Percentiles rank a stretch among this genome's conserved stretches.
Conservation (phyloP, 2,888 invertebrate genomes). For the Lasioglossum calceatum region DNA sequence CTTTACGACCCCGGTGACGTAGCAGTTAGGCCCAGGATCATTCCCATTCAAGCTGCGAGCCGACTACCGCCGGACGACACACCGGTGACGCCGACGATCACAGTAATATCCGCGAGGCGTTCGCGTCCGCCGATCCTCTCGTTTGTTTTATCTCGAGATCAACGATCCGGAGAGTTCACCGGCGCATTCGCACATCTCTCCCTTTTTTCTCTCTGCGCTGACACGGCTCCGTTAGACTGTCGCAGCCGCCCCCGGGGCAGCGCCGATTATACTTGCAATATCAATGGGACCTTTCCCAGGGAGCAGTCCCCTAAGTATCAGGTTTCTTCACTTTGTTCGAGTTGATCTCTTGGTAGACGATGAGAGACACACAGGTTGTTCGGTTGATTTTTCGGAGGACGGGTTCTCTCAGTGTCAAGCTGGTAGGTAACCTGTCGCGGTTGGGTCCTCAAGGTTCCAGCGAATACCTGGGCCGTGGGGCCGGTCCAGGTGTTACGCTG, state of each 20-base stretch:
- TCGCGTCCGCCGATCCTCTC: not conserved
- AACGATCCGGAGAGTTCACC: slow-evolving; percentile 20
- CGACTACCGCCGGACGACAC: not conserved
- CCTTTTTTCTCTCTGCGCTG: slow-evolving; percentile 30
- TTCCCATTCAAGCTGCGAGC: slow-evolving; percentile 17
- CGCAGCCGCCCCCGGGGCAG: not conserved
- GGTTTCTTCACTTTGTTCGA: not conserved
- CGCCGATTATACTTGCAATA: not conserved
- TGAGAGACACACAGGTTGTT: not conserved
- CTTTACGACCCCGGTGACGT: slow-evolving; percentile 15
- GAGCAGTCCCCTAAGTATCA: not conserved
- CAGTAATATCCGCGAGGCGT: not conserved
- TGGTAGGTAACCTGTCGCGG: not conserved
- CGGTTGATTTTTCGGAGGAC: not conserved
- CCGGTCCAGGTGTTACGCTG: slow-evolving; percentile 51
- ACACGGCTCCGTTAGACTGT: slow-evolving; percentile 46
- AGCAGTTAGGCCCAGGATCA: slow-evolving; percentile 18
- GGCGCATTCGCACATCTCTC: slow-evolving; percentile 25
- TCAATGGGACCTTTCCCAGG: not conserved
- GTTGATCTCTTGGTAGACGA: not conserved
- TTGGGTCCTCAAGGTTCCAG: slow-evolving; percentile 29
- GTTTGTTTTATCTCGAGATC: slow-evolving; percentile 14
- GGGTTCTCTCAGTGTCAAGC: not conserved
- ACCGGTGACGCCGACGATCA: slow-evolving; percentile 19
- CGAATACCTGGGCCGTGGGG: slow-evolving; percentile 18